Evolutionary conservation across 2,797 vertebrate genomes (phyloP), one percentile per base, ranked within the genome.

Genomic region (Sebastes vulpes): DNA sequence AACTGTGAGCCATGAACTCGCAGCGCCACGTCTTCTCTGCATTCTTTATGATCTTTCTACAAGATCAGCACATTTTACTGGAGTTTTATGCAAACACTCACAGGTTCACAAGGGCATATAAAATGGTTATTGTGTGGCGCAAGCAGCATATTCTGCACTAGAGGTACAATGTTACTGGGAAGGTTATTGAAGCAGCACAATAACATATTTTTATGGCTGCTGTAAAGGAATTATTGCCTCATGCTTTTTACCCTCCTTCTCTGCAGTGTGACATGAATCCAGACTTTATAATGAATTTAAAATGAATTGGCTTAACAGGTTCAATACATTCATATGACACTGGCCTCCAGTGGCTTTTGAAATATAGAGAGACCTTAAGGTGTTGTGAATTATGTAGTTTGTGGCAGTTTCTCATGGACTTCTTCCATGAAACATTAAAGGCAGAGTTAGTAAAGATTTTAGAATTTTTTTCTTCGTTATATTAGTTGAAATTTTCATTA

Each of bases 21-120:
- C 50, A 7, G 29, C 11, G 59, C 67, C 68, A 50, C 3, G 10
- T 69, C 82, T 89, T 78, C 58, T 65, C 20, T 73, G 50, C 11
- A 29, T 67, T 72, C 59, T 87, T 83, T 86, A 84, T 75, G 56
- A 73, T 74, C 25, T 52, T 77, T 65, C 52, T 65, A 73, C 77
- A 32, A 76, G 42, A 80, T 46, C 79, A 73, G 76, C 79, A 69
- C 58, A 75, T 76, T 90, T 91, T 83, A 89, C 26, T 75, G 53
- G 46, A 4, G 38, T 70, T 61, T 85, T 85, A 78, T 65, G 69
- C 77, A 86, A 87, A 89, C 86, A 75, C 64, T 79, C 16, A 46
- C 52, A 59, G 29, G 66, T 87, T 89, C 84, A 92, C 78, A 76
- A 75, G 83, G 59, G 21, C 72, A 75, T 64, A 90, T 91, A 84